Conservation (phyloP, 1,140 invertebrate species). For the Pseudomyrmex pallidus region DNA sequence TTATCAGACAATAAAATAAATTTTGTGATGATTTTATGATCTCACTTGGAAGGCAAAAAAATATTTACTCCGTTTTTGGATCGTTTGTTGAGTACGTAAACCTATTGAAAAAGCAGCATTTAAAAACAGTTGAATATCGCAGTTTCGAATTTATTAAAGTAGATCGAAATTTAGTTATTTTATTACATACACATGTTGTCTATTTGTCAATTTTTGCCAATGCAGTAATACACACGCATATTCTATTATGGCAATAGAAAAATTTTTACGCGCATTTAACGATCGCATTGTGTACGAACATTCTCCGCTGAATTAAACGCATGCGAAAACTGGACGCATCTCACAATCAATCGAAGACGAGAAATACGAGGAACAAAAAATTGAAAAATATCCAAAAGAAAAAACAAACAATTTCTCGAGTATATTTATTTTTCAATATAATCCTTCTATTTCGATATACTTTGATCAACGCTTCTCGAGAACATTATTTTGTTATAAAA, state of each 20-base stretch:
- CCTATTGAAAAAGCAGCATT: background rate
- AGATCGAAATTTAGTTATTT: background rate
- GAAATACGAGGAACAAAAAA: background rate
- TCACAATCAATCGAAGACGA: constrained; percentile 17
- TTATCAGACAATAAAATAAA: background rate
- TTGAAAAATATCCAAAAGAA: too few relatives aligned
- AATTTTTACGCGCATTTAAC: constrained; percentile 8
- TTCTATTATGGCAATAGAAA: background rate
- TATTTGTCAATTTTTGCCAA: background rate
- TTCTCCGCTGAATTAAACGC: constrained; percentile 2
- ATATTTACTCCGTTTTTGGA: background rate
- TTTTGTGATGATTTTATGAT: background rate
- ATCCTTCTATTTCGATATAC: too few relatives aligned
- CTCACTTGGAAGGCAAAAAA: background rate
- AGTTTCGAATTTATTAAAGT: constrained; percentile 2
- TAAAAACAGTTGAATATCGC: background rate
- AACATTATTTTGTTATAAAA: too few relatives aligned
- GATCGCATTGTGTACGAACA: constrained; percentile 11
- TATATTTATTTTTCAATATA: too few relatives aligned
- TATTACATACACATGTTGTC: background rate
- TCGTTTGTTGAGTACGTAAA: background rate
- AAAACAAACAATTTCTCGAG: too few relatives aligned
- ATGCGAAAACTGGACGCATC: background rate
- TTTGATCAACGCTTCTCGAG: too few relatives aligned
- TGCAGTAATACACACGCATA: background rate